Conservation (phyloP, 2,113 vertebrate genomes). For the Puntigrus tetrazona region DNA sequence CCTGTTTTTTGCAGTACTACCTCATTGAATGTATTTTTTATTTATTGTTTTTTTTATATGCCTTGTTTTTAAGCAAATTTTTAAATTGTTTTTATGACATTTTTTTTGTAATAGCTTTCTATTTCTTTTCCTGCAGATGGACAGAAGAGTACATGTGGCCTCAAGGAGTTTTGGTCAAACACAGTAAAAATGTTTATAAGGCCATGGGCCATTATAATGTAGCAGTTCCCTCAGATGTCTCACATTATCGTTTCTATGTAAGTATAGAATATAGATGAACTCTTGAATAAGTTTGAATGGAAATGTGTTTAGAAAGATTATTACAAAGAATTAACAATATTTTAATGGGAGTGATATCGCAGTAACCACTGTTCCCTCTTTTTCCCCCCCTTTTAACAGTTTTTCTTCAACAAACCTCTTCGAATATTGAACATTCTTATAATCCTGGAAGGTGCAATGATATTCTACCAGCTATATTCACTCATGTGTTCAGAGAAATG, state of each 20-base stretch:
- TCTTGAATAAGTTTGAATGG: background rate
- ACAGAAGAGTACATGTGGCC: slow-evolving; percentile 99
- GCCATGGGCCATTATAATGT: slow-evolving; percentile 98
- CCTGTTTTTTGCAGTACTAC: too few relatives aligned
- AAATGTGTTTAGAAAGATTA: background rate
- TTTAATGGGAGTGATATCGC: background rate
- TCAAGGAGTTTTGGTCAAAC: slow-evolving; percentile 94
- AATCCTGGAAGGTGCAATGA: slow-evolving; percentile 92
- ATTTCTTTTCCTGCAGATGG: slow-evolving; percentile 79
- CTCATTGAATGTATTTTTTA: background rate
- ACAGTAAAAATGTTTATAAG: slow-evolving; percentile 99
- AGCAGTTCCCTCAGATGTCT: slow-evolving; percentile 94
- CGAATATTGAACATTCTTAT: slow-evolving; percentile 97
- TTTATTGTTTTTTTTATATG: background rate
- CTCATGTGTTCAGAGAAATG: slow-evolving; percentile 95
- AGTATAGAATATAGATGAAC: slow-evolving; percentile 66
- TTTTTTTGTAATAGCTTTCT: background rate
- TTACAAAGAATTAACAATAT: background rate
- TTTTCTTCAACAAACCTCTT: slow-evolving; percentile 98
- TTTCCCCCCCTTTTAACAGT: slow-evolving; percentile 71
- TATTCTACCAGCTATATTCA: slow-evolving; percentile 97
- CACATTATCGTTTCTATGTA: slow-evolving; percentile 97
- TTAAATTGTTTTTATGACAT: background rate
- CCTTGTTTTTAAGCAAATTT: background rate
- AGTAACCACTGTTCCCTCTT: background rate